phyloP scores from a whole-genome alignment of 2,888 invertebrate genomes.

The Chrysopilus asiliformis region DNA sequence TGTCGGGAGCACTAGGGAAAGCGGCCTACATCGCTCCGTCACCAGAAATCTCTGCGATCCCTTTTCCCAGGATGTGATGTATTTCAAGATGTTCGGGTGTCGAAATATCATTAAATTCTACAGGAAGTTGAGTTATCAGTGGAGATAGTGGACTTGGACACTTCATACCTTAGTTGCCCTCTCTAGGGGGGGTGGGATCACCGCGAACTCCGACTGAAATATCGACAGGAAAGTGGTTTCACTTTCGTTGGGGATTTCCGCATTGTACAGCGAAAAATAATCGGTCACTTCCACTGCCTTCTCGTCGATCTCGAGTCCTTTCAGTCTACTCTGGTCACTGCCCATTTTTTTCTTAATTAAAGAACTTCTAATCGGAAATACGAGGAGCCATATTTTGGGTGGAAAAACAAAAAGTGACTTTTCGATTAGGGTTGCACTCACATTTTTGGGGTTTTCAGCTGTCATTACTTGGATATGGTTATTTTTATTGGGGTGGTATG shows the following conservation, averaged over 20 bases:
- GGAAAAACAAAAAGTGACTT: no score
- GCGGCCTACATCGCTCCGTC: constrained; percentile 69
- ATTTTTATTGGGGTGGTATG: no score
- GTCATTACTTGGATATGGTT: no score
- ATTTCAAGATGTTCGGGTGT: constrained; percentile 75
- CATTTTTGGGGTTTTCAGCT: no score
- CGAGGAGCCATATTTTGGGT: no score
- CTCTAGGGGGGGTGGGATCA: constrained; percentile 55
- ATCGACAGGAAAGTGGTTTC: constrained; percentile 46
- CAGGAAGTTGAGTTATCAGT: constrained; percentile 18
- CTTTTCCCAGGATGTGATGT: constrained; percentile 67
- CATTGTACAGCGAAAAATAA: constrained; percentile 57
- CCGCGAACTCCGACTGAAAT: constrained; percentile 55
- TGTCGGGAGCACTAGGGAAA: constrained; percentile 48
- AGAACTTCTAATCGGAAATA: no score
- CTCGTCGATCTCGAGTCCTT: constrained; percentile 59
- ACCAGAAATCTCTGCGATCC: constrained; percentile 62
- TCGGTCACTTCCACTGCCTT: constrained; percentile 64
- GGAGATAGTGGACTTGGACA: no score
- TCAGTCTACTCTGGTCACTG: constrained; percentile 58
- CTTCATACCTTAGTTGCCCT: constrained; percentile 65
- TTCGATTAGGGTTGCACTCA: no score
- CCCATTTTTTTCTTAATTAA: no score
- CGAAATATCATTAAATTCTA: constrained; percentile 76
- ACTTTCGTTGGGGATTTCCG: constrained; percentile 27